These are phyloP conservation scores for Hypsibius dujardini DNA, from an alignment of 1,140 invertebrate genomes.

Conservation along the genomic window DNA sequence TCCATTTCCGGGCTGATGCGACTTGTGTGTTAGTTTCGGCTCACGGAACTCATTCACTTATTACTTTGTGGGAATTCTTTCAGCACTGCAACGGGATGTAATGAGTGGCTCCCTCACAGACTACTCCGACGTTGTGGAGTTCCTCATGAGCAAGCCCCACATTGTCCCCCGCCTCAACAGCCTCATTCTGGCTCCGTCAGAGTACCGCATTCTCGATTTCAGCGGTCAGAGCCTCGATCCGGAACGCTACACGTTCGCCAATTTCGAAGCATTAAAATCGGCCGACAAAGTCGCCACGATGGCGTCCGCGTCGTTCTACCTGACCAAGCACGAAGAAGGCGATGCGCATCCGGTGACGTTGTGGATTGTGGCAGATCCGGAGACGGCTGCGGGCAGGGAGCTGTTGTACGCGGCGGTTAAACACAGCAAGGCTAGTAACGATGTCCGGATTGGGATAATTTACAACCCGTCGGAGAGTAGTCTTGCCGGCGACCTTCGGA, in stretches of 20 bases:
- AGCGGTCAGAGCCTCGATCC: slow-evolving; percentile 38
- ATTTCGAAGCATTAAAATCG: slow-evolving; percentile 35
- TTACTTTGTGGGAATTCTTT: too few relatives aligned
- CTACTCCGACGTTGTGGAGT: slow-evolving; percentile 64
- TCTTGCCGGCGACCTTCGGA: background rate
- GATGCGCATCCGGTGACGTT: slow-evolving; percentile 47
- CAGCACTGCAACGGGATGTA: slow-evolving; percentile 18
- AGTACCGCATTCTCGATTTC: slow-evolving; percentile 55
- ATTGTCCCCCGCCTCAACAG: slow-evolving; percentile 88
- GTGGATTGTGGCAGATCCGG: slow-evolving; percentile 74
- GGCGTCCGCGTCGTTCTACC: background rate
- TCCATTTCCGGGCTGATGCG: too few relatives aligned
- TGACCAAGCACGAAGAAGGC: slow-evolving; percentile 10
- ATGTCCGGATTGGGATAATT: slow-evolving; percentile 21
- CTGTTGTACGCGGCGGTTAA: slow-evolving; percentile 57
- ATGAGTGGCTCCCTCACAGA: slow-evolving; percentile 54
- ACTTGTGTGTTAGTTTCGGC: too few relatives aligned
- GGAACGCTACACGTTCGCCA: slow-evolving; percentile 22
- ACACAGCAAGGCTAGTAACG: slow-evolving; percentile 43
- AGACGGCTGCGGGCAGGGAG: slow-evolving; percentile 45
- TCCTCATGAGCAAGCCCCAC: slow-evolving; percentile 82
- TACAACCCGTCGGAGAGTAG: background rate
- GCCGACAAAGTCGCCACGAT: slow-evolving; percentile 53
- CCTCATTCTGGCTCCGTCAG: slow-evolving; percentile 51
- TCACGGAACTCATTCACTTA: too few relatives aligned